Evolutionary conservation across 1,140 invertebrate genomes (phyloP).

Genomic region (Tribolium madens): DNA sequence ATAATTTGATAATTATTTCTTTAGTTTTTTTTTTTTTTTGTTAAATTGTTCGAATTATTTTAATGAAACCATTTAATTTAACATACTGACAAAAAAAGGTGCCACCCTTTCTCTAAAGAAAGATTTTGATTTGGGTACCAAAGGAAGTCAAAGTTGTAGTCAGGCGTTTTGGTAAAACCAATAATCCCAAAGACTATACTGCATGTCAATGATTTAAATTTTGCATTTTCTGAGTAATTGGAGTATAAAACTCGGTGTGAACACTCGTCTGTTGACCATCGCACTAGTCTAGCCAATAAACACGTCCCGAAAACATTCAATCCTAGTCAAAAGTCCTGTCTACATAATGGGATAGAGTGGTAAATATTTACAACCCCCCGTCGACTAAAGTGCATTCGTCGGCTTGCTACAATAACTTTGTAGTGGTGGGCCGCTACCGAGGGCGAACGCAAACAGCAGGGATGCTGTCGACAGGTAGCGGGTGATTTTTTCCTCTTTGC

Average conservation of each 20-base stretch:
- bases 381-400: constrained; percentile 6
- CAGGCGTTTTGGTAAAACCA: too few species aligned
- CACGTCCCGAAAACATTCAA: not conserved
- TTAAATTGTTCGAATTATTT: too few species aligned
- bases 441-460: constrained; percentile 20
- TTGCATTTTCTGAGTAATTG: not conserved
- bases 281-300: not conserved
- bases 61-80: too few species aligned
- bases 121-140: too few species aligned
- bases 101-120: too few species aligned
- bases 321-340: constrained; percentile 5
- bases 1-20: too few species aligned
- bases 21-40: too few species aligned
- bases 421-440: constrained; percentile 10
- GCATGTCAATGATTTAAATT: too few species aligned
- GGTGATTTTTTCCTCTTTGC: constrained; percentile 9
- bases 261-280: not conserved
- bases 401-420: constrained; percentile 16
- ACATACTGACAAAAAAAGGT: too few species aligned
- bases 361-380: constrained; percentile 27
- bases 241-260: too few species aligned
- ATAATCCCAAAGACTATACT: too few species aligned
- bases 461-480: constrained; percentile 35
- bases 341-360: constrained; percentile 23
- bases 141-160: too few species aligned